These are phyloP conservation scores for Poeciliopsis prolifica DNA, from an alignment of 2,113 vertebrate genomes.

Conservation along the genomic window DNA sequence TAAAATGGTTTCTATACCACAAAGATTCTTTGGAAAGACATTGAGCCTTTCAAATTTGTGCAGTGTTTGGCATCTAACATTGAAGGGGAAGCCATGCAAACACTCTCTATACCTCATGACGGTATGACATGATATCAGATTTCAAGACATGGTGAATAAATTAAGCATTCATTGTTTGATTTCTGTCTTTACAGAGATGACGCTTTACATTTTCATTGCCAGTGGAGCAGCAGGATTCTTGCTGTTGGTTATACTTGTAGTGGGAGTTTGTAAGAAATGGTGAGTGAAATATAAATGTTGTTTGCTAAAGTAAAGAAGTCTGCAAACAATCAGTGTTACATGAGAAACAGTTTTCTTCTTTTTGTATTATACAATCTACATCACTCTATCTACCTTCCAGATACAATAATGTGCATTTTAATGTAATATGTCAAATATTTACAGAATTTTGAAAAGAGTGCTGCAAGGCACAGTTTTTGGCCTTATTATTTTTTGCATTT, in stretches of 20 bases:
- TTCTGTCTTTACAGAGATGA: constrained; percentile 52
- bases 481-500: neutral
- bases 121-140: constrained; percentile 25
- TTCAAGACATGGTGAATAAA: neutral
- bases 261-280: constrained; percentile 54
- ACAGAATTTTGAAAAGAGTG: too few species aligned
- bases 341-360: neutral
- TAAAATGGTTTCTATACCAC: constrained; percentile 43
- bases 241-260: constrained; percentile 33
- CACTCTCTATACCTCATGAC: constrained; percentile 36
- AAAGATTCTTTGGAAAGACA: constrained; percentile 29
- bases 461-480: too few species aligned
- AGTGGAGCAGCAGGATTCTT: constrained; percentile 31
- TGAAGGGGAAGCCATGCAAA: constrained; percentile 35
- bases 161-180: neutral
- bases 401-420: too few species aligned
- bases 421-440: too few species aligned
- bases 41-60: constrained; percentile 37
- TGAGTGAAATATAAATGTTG: constrained; percentile 38
- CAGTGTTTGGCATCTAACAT: constrained; percentile 71
- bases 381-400: too few species aligned
- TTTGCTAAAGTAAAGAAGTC: neutral
- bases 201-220: constrained; percentile 29
- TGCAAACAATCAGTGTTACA: neutral
- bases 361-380: neutral